Conservation (phyloP, 2,113 vertebrate species). For the Ancistrus triradiatus region DNA sequence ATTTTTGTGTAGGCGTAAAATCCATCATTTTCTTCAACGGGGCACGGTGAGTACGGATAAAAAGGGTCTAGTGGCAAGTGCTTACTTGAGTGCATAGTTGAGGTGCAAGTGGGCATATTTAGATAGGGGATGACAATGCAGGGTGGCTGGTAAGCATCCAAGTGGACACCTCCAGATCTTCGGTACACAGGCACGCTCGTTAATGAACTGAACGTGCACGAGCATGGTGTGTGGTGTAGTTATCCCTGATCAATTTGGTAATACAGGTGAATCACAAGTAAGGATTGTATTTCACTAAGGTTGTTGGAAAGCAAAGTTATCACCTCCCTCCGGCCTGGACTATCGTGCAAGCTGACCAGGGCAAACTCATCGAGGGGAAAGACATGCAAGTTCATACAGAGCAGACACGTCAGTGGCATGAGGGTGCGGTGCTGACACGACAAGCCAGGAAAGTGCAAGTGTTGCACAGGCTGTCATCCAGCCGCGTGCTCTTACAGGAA, state of each 20-base stretch:
- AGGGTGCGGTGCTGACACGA: conserved; percentile 21
- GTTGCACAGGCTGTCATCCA: conserved; percentile 15
- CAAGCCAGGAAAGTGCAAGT: conserved; percentile 41
- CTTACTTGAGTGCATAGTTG: conserved; percentile 49
- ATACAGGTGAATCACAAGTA: background rate
- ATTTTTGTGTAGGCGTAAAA: conserved; percentile 45
- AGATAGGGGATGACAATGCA: conserved; percentile 14
- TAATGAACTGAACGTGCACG: background rate
- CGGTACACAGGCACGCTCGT: background rate
- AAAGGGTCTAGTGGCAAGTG: conserved; percentile 41
- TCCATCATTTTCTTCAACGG: conserved; percentile 23
- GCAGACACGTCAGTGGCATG: background rate
- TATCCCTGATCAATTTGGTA: background rate
- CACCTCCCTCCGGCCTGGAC: background rate
- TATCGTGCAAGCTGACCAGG: conserved; percentile 24
- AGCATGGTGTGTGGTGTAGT: background rate
- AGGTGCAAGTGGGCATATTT: conserved; percentile 34
- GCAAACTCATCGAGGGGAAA: conserved; percentile 1
- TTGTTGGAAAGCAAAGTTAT: background rate
- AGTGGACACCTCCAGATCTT: conserved; percentile 3
- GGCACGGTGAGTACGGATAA: conserved; percentile 29
- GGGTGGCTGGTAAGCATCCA: background rate
- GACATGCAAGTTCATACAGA: conserved; percentile 34
- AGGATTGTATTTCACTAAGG: background rate
- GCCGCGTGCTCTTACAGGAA: conserved; percentile 24